A percentile compares a stretch with the other conserved stretches of the same genome.
phyloP scores from a whole-genome alignment of 2,113 vertebrate species.

The Lepus americanus region DNA sequence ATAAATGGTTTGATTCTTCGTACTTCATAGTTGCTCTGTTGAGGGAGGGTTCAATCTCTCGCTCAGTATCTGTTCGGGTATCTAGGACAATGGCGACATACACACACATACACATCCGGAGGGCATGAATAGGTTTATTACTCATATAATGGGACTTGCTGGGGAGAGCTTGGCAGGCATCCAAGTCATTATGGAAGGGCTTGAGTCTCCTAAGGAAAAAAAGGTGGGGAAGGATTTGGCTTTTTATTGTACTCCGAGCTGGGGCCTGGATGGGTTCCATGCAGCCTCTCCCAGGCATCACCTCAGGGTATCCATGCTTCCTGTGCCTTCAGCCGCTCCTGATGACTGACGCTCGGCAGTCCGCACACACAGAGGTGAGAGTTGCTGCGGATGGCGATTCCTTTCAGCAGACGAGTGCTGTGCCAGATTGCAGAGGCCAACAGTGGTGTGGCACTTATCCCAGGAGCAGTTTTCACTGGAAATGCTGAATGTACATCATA shows the following conservation, averaged over 20 bases:
- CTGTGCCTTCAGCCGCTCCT: not conserved
- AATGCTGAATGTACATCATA: not conserved
- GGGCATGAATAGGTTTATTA: not conserved
- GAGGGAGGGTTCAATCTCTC: not conserved
- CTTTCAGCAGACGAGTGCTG: not conserved
- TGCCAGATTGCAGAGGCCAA: not conserved
- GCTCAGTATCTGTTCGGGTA: rapidly evolving
- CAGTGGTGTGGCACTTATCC: not conserved
- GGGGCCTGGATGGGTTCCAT: not conserved
- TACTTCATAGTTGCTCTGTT: not conserved
- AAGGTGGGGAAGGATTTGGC: not conserved
- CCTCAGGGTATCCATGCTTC: rapidly evolving
- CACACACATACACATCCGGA: not conserved
- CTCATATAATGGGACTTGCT: not conserved
- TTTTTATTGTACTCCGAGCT: not conserved
- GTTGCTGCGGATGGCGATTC: not conserved
- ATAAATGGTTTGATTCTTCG: not conserved
- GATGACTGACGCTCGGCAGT: too few species aligned
- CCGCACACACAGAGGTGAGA: not conserved
- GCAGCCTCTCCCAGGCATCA: too few species aligned
- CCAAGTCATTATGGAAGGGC: not conserved
- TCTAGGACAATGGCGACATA: not conserved
- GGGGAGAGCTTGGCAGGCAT: not conserved
- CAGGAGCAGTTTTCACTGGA: not conserved
- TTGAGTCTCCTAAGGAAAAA: not conserved